phyloP scores from a whole-genome alignment of 2,888 invertebrate species.

The Acanthopleura granulata region DNA sequence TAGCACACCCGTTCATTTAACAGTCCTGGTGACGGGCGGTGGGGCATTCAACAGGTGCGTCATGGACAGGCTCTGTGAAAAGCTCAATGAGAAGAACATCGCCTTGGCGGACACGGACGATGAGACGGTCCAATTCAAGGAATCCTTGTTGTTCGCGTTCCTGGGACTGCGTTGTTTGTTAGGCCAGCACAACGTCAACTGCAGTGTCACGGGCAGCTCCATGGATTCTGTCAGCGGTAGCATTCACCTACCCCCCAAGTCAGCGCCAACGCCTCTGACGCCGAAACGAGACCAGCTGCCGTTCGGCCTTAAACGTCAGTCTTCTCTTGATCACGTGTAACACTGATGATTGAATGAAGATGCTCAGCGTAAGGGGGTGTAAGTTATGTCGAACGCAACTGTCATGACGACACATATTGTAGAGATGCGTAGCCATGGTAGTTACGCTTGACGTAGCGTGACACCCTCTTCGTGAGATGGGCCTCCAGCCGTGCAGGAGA shows the following conservation, averaged over 20 bases:
- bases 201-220: constrained; percentile 54
- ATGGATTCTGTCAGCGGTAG: constrained; percentile 55
- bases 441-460: no score
- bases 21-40: constrained; percentile 61
- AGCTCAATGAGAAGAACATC: constrained; percentile 36
- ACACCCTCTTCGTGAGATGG: no score
- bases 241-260: constrained; percentile 49
- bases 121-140: constrained; percentile 60
- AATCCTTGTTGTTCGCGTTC: constrained; percentile 61
- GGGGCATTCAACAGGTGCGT: constrained; percentile 60
- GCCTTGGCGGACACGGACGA: constrained; percentile 43
- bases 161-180: constrained; percentile 58
- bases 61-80: constrained; percentile 39
- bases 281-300: neutral
- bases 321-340: neutral
- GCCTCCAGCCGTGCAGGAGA: no score
- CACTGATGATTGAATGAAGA: no score
- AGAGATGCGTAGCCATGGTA: no score
- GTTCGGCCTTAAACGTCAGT: neutral
- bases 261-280: neutral
- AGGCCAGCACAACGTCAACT: constrained; percentile 53
- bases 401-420: no score
- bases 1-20: constrained; percentile 18
- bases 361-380: no score
- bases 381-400: no score